Conservation (phyloP, 2,888 invertebrate genomes). For the Macrosiphum euphorbiae region DNA sequence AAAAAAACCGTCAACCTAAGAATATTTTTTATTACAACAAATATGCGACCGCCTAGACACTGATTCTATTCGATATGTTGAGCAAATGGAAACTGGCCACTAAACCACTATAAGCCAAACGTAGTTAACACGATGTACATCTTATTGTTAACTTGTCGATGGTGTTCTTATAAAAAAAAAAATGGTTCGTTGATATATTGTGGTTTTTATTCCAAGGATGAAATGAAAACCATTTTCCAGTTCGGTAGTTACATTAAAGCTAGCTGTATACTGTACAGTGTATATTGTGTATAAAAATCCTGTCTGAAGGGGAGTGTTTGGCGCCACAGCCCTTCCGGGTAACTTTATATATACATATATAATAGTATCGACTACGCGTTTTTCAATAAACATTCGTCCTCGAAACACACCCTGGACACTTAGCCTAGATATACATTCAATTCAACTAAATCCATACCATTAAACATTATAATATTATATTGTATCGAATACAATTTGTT, state of each 20-base stretch:
- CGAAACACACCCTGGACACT: slow-evolving; percentile 39
- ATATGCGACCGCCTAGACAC: background rate
- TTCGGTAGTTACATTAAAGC: background rate
- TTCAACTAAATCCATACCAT: background rate
- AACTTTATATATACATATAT: background rate
- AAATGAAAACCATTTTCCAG: slow-evolving; percentile 39
- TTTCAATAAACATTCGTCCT: slow-evolving; percentile 6
- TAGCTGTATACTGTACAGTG: no score
- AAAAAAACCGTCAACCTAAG: background rate
- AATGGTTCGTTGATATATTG: background rate
- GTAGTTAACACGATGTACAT: background rate
- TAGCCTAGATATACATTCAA: slow-evolving; percentile 12
- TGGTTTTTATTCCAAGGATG: slow-evolving; percentile 27
- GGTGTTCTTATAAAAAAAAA: background rate
- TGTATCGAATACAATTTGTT: background rate
- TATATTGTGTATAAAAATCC: background rate
- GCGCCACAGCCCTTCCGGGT: slow-evolving; percentile 57
- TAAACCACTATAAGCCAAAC: background rate
- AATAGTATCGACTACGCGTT: background rate
- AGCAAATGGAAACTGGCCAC: background rate
- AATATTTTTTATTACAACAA: background rate
- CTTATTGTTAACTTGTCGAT: background rate
- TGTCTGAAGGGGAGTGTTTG: slow-evolving; percentile 29
- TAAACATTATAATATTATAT: background rate
- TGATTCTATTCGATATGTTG: background rate